Evolutionary conservation across 1,140 invertebrate genomes (phyloP).

Genomic region (Macrobrachium rosenbergii): DNA sequence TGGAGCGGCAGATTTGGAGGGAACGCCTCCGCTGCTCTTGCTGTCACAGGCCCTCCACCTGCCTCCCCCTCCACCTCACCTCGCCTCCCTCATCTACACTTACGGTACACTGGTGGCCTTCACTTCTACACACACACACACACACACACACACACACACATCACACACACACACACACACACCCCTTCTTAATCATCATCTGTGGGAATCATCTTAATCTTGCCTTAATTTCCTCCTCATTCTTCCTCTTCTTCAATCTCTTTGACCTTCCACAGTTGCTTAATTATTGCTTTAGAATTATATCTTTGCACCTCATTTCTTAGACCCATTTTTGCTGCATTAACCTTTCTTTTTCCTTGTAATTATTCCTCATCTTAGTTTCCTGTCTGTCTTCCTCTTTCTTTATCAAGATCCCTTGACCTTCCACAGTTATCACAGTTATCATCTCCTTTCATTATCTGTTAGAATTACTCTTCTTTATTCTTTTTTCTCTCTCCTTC

Average conservation of each 20-base stretch:
- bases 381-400: neutral
- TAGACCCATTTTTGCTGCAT: too few species aligned
- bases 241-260: neutral
- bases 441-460: neutral
- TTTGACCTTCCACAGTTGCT: neutral
- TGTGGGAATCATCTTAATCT: too few species aligned
- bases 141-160: too few species aligned
- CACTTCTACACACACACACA: too few species aligned
- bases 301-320: too few species aligned
- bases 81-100: slow-evolving; percentile 61
- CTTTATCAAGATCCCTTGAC: neutral
- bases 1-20: slow-evolving; percentile 51
- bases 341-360: too few species aligned
- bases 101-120: slow-evolving; percentile 38
- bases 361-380: too few species aligned
- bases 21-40: slow-evolving; percentile 56
- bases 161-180: too few species aligned
- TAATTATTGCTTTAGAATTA: too few species aligned
- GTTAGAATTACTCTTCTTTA: neutral
- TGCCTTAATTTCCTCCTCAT: too few species aligned
- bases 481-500: too few species aligned
- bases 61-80: slow-evolving; percentile 57
- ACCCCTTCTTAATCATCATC: too few species aligned
- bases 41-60: slow-evolving; percentile 61
- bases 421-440: slow-evolving; percentile 2